Conservation (phyloP, 2,113 vertebrate genomes). For the Fukomys damarensis region DNA sequence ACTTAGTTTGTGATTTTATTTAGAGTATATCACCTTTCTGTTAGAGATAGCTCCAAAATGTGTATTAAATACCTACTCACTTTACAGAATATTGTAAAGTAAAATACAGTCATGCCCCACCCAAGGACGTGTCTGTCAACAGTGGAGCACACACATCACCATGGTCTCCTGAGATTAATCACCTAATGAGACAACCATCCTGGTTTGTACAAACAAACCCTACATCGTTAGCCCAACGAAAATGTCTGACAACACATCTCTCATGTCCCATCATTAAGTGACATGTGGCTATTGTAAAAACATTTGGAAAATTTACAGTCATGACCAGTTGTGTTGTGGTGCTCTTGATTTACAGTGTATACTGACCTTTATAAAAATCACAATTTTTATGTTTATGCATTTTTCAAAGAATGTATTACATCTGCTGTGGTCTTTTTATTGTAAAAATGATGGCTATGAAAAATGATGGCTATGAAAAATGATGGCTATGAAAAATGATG, state of each 20-base stretch:
- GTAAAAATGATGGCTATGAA: constrained; percentile 41
- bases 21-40: neutral
- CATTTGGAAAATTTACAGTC: constrained; percentile 9
- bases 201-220: neutral
- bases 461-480: constrained; percentile 38
- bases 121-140: neutral
- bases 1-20: neutral
- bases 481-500: neutral
- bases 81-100: constrained; percentile 13
- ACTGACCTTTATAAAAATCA: neutral
- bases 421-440: neutral
- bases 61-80: neutral
- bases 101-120: neutral
- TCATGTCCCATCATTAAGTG: neutral
- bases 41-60: neutral
- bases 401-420: constrained; percentile 26
- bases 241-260: too few relatives aligned
- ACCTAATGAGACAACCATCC: neutral
- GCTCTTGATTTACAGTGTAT: neutral
- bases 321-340: neutral
- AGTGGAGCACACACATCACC: neutral
- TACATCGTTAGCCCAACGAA: neutral
- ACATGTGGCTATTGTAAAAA: neutral
- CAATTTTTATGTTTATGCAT: neutral
- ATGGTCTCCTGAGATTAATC: neutral